A percentile compares a stretch with the other conserved stretches of the same genome.
Evolutionary conservation across 2,113 vertebrate genomes (phyloP).

Genomic region (Rhinogobius similis): DNA sequence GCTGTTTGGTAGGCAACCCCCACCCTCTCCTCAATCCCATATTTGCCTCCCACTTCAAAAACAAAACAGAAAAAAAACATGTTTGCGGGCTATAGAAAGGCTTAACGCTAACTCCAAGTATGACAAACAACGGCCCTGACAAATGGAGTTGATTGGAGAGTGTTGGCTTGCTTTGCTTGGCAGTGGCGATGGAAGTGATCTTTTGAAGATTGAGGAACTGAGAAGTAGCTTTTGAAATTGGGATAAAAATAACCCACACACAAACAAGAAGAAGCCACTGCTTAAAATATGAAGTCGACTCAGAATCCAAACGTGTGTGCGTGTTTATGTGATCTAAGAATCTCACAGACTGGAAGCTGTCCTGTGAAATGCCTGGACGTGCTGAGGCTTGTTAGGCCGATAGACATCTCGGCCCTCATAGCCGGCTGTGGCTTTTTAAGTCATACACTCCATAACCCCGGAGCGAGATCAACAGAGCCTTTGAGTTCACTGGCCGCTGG

Average conservation of each 20-base stretch:
- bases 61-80: conserved; percentile 10
- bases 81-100: conserved; percentile 16
- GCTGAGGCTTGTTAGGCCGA: conserved; percentile 70
- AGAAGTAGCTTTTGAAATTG: conserved; percentile 4
- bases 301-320: background rate
- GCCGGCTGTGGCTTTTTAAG: conserved; percentile 16
- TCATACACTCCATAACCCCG: conserved; percentile 27
- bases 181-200: conserved; percentile 6
- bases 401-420: conserved; percentile 48
- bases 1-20: conserved; percentile 7
- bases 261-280: background rate
- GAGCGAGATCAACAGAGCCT: conserved; percentile 2
- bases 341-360: conserved; percentile 7
- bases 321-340: conserved; percentile 20
- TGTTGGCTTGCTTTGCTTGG: background rate
- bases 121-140: conserved; percentile 6
- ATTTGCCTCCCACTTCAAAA: conserved; percentile 3
- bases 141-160: conserved; percentile 16
- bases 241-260: background rate
- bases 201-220: conserved; percentile 20
- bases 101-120: conserved; percentile 24
- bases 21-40: background rate
- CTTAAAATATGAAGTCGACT: conserved; percentile 23
- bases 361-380: conserved; percentile 65
- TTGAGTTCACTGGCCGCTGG: background rate